Percentiles rank a stretch among this genome's conserved stretches.
These are phyloP conservation scores for Takifugu bimaculatus DNA, from an alignment of 2,113 vertebrate species.

Conservation along the genomic window DNA sequence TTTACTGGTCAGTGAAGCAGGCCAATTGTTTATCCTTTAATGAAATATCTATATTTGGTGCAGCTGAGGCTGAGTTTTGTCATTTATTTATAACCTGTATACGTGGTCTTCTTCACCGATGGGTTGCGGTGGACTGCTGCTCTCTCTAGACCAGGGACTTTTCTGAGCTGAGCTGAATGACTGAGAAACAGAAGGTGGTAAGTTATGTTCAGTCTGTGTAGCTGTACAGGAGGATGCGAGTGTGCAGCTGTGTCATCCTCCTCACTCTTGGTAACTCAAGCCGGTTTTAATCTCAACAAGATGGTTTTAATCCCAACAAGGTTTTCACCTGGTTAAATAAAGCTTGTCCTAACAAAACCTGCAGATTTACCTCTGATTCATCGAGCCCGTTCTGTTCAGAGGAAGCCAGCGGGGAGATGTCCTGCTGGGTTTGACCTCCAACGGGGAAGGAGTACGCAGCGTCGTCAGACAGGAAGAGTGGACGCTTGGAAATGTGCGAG, in stretches of 20 bases:
- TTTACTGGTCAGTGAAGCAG: neutral
- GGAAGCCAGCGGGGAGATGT: slow-evolving; percentile 78
- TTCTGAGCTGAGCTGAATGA: slow-evolving; percentile 69
- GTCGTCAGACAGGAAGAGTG: slow-evolving; percentile 87
- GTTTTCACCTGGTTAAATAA: too few relatives aligned
- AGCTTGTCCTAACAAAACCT: too few relatives aligned
- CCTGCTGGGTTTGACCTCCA: slow-evolving; percentile 81
- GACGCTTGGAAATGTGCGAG: slow-evolving; percentile 90
- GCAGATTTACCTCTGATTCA: slow-evolving; percentile 79
- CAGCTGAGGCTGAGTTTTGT: neutral
- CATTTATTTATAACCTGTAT: slow-evolving; percentile 80
- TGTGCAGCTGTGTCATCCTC: too few relatives aligned
- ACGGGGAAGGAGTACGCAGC: slow-evolving; percentile 85
- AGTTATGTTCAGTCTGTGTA: too few relatives aligned
- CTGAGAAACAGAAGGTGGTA: slow-evolving; percentile 48
- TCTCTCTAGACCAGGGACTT: slow-evolving; percentile 72
- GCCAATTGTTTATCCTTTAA: neutral
- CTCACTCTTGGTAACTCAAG: too few relatives aligned
- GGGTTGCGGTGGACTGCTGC: slow-evolving; percentile 66
- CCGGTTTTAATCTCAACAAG: too few relatives aligned
- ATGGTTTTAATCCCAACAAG: too few relatives aligned
- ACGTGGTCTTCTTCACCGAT: slow-evolving; percentile 88
- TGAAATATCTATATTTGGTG: neutral
- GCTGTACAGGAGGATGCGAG: too few relatives aligned
- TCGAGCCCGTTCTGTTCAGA: slow-evolving; percentile 85